Evolutionary conservation across 2,113 vertebrate species (phyloP).

Genomic region (Helogale parvula): DNA sequence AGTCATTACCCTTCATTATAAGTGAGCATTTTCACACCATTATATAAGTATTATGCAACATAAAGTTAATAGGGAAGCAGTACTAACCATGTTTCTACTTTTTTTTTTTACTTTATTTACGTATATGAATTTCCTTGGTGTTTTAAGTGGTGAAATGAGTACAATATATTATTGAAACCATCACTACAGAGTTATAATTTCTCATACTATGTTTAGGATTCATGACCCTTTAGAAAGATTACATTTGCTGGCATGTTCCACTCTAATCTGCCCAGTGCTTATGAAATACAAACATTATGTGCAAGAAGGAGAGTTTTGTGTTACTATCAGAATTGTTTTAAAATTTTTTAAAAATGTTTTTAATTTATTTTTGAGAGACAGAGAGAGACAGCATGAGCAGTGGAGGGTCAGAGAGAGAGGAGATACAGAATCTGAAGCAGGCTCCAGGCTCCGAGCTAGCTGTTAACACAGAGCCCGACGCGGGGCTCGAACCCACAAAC

Average conservation of each 20-base stretch:
- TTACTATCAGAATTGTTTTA: not conserved
- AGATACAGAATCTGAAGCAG: too few relatives aligned
- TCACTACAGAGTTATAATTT: conserved; percentile 33
- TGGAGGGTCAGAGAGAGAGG: too few relatives aligned
- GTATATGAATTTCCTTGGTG: conserved; percentile 1
- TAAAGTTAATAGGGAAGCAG: conserved; percentile 70
- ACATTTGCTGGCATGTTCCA: not conserved
- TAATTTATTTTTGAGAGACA: too few relatives aligned
- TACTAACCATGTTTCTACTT: conserved; percentile 30
- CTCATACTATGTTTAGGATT: conserved; percentile 42
- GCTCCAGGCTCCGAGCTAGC: too few relatives aligned
- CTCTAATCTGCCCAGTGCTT: not conserved
- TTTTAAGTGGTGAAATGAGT: conserved; percentile 30
- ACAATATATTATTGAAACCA: conserved; percentile 18
- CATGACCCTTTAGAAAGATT: conserved; percentile 31
- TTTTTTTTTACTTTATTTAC: conserved; percentile 6
- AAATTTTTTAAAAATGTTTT: too few relatives aligned
- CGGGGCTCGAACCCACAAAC: too few relatives aligned
- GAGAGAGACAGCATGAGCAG: too few relatives aligned
- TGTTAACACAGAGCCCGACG: too few relatives aligned
- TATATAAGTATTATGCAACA: conserved; percentile 62
- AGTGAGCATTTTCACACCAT: conserved; percentile 59
- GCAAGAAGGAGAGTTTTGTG: not conserved
- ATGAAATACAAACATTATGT: not conserved
- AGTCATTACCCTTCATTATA: conserved; percentile 65